Base-by-base conservation (phyloP, 2,888 invertebrate species). In the Plutella xylostella region DNA sequence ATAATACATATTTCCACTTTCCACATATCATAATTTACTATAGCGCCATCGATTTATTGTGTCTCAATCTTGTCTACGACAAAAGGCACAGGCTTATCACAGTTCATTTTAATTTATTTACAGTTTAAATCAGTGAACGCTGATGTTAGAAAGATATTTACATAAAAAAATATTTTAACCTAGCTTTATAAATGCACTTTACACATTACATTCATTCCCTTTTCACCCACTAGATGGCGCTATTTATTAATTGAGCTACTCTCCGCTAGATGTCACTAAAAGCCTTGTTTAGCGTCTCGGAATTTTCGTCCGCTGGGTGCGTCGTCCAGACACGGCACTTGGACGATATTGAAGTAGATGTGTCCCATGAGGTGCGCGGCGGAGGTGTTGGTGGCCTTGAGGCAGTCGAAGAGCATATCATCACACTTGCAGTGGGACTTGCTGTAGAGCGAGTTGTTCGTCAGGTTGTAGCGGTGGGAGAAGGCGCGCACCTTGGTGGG, bases 401-500 rank as follows among this genome's bases (percentile, higher is more conserved):
- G 86, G 71, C 96, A 97, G 18, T 89, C 86, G 68, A 89, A 92
- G 42, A 97, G 88, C 76, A 88, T 88, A 55, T 92, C 90, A 71
- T 96, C 96, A 72, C 96, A 97, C 42, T 85, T 85, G 72, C 96
- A 96, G 69, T 96, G 95, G 1, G 94, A 94, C 70, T 93, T 94
- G 65, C 93, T 94, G 72, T 93, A 94, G 30, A 93, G 71, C 0
- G 93, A 92, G 64, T 90, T 89, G 77, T 97, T 97, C 45, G 89
- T 91, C 49, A 96, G 85, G 66, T 93, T 92, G 76, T 94, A 96
- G 55, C 92, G 88, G 46, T 80, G 78, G 31, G 87, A 85, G 65
- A 90, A 89, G 15, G 90, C 90, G 52, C 86, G 77, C 33, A 88
- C 86, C 70, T 96, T 95, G 42, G 91, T 88, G 2, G 96, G 96